A percentile compares a stretch with the other conserved stretches of the same genome.
phyloP scores from a whole-genome alignment of 2,888 invertebrate species.

The Tuberolachnus salignus region DNA sequence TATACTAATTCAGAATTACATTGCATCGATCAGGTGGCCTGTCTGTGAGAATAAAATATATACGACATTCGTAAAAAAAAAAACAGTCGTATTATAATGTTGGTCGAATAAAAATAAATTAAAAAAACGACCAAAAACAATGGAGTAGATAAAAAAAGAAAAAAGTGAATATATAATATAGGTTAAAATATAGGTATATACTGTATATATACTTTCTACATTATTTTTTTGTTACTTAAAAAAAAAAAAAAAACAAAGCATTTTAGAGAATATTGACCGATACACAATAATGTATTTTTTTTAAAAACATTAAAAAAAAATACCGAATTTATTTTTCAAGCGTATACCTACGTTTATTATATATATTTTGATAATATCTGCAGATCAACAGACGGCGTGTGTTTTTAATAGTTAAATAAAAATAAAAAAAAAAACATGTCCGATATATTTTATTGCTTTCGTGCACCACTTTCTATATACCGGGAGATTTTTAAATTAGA shows the following conservation, averaged over 20 bases:
- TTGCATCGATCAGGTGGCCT: too few relatives aligned
- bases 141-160: too few relatives aligned
- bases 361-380: conserved; percentile 5
- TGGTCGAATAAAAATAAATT: too few relatives aligned
- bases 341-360: too few relatives aligned
- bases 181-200: too few relatives aligned
- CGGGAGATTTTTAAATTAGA: conserved; percentile 26
- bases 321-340: conserved; percentile 2
- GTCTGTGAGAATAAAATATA: too few relatives aligned
- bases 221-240: conserved; percentile 1
- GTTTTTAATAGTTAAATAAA: conserved; percentile 10
- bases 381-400: neutral
- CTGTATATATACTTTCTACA: conserved; percentile 44
- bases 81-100: too few relatives aligned
- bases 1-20: too few relatives aligned
- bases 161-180: too few relatives aligned
- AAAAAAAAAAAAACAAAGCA: conserved; percentile 10
- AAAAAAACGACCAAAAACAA: too few relatives aligned
- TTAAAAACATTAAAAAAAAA: neutral
- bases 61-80: too few relatives aligned
- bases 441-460: conserved; percentile 16
- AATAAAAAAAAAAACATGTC: conserved; percentile 12
- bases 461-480: conserved; percentile 40
- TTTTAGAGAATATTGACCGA: too few relatives aligned
- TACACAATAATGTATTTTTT: neutral